Evolutionary conservation across 2,113 vertebrate genomes (phyloP).

Genomic region (Podocnemis expansa): DNA sequence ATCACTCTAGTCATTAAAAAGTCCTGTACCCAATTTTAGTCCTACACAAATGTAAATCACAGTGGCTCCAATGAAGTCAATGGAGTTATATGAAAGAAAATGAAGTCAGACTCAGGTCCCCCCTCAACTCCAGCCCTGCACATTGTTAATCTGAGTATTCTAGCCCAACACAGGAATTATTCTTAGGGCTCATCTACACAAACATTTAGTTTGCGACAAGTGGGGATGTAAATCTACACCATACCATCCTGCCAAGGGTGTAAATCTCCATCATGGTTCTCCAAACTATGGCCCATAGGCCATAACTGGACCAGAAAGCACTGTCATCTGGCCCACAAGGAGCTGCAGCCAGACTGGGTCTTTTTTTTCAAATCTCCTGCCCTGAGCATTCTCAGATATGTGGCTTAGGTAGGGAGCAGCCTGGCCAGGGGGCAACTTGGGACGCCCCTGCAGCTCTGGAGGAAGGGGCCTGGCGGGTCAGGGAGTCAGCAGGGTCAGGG

Average conservation of each 20-base stretch:
- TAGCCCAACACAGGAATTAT: neutral
- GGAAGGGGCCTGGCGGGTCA: no score
- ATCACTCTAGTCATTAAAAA: neutral
- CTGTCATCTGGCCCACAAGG: no score
- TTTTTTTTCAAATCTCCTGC: no score
- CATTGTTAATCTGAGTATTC: neutral
- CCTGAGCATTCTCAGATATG: no score
- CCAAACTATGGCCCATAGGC: no score
- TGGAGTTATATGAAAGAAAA: neutral
- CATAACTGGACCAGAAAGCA: no score
- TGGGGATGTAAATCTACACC: neutral
- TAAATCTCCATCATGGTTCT: no score
- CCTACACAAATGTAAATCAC: neutral
- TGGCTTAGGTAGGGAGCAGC: no score
- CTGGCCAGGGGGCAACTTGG: no score
- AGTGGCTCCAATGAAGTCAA: neutral
- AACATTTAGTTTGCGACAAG: neutral
- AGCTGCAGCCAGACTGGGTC: no score
- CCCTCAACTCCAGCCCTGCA: neutral
- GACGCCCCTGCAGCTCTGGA: no score
- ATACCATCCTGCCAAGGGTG: neutral
- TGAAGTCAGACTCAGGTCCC: neutral
- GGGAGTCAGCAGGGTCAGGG: no score
- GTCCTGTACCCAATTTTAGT: rapidly evolving
- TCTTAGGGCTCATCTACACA: neutral